Evolutionary conservation across 2,797 vertebrate genomes (phyloP).

Genomic region (Leucoraja ocellata): DNA sequence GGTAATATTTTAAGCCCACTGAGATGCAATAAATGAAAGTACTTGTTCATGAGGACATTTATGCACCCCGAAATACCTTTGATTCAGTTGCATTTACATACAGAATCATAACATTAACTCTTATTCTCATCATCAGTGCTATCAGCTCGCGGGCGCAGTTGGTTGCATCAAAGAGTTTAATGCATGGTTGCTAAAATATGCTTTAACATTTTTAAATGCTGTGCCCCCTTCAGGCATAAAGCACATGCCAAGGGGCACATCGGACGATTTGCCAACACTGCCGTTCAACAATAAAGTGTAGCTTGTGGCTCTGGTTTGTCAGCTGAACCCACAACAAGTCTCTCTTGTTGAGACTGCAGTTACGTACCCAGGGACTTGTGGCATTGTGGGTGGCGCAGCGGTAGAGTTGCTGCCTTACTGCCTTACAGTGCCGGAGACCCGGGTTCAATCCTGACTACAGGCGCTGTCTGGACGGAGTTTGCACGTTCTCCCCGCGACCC

Average conservation of each 20-base stretch:
- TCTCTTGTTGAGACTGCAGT: no score
- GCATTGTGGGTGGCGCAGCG: no score
- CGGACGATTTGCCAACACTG: neutral
- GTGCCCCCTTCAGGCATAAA: neutral
- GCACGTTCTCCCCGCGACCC: no score
- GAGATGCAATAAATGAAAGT: neutral
- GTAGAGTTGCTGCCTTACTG: no score
- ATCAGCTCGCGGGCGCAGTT: neutral
- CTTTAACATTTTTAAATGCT: neutral
- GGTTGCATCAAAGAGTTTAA: neutral
- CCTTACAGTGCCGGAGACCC: no score
- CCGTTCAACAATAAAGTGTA: no score
- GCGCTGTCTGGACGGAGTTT: no score
- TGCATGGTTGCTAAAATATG: neutral
- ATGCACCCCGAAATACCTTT: constrained; percentile 30
- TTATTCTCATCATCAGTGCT: constrained; percentile 16
- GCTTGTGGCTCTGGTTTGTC: no score
- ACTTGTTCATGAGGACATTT: constrained; percentile 4
- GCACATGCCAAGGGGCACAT: neutral
- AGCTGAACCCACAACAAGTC: no score
- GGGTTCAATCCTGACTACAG: no score
- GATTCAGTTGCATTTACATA: neutral
- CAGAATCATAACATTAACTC: constrained; percentile 24
- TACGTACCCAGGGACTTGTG: no score
- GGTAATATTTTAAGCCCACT: constrained; percentile 23